A percentile compares a stretch with the other conserved stretches of the same genome.
These are phyloP conservation scores for Ptilodon capucinus DNA, from an alignment of 2,888 invertebrate genomes.

Conservation along the genomic window DNA sequence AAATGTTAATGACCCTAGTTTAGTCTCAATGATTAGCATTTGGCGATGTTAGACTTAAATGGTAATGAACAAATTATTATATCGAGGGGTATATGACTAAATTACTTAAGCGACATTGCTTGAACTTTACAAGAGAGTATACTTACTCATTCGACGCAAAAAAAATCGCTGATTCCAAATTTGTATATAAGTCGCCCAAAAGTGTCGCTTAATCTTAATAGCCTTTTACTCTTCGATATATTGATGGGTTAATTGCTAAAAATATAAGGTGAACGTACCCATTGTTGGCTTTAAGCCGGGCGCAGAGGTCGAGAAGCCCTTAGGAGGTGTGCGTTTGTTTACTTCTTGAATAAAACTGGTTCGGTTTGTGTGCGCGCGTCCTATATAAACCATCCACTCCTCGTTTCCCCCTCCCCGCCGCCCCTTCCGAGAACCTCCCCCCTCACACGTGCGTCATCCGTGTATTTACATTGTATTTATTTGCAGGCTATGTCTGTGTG, in stretches of 20 bases:
- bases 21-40: too few species aligned
- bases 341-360: constrained; percentile 70
- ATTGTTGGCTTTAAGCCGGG: constrained; percentile 59
- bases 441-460: constrained; percentile 61
- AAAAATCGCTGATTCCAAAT: too few species aligned
- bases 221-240: too few species aligned
- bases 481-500: constrained; percentile 27
- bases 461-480: constrained; percentile 21
- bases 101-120: too few species aligned
- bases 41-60: too few species aligned
- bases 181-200: too few species aligned
- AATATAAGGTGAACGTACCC: constrained; percentile 60
- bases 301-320: constrained; percentile 38
- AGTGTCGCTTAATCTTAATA: too few species aligned
- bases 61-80: too few species aligned
- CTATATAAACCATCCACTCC: constrained; percentile 65
- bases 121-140: too few species aligned
- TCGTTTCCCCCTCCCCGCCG: constrained; percentile 31
- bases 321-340: constrained; percentile 59
- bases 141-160: too few species aligned
- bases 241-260: constrained; percentile 15
- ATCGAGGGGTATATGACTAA: too few species aligned
- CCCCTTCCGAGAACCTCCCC: constrained; percentile 13
- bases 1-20: too few species aligned
- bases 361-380: constrained; percentile 50